Percentiles rank a stretch among this genome's conserved stretches.
Conservation (phyloP, 2,113 vertebrate species). For the Tachysurus vachellii region DNA sequence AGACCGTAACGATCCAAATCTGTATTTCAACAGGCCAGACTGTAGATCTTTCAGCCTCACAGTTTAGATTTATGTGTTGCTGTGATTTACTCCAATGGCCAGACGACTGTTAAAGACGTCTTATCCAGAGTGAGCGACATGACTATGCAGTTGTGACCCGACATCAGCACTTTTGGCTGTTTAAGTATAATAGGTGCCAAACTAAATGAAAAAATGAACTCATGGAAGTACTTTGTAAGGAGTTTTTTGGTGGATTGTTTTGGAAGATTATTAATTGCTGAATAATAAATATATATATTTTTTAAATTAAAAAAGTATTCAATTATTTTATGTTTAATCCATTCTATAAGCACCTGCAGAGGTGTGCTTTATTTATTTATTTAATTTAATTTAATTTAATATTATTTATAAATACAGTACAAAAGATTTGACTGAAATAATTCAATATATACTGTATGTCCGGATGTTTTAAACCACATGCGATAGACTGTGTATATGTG, state of each 20-base stretch:
- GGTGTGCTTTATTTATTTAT: not conserved
- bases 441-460: not conserved
- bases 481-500: not conserved
- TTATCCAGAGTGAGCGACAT: not conserved
- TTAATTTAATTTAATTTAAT: not conserved
- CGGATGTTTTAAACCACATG: not conserved
- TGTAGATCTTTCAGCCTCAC: slow-evolving; percentile 21
- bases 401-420: not conserved
- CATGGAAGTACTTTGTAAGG: not conserved
- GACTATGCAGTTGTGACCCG: not conserved
- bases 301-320: not conserved
- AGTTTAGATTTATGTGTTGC: slow-evolving; percentile 17
- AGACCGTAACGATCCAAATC: not conserved
- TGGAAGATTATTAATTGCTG: not conserved
- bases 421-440: not conserved
- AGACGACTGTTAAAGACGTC: not conserved
- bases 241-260: not conserved
- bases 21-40: slow-evolving; percentile 3
- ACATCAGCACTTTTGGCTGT: not conserved
- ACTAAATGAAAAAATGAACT: not conserved
- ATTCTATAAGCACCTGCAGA: not conserved
- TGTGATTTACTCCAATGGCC: not conserved
- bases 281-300: not conserved
- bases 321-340: not conserved
- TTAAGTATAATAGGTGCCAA: not conserved